phyloP scores from a whole-genome alignment of 2,797 vertebrate genomes.

The Okamejei kenojei region DNA sequence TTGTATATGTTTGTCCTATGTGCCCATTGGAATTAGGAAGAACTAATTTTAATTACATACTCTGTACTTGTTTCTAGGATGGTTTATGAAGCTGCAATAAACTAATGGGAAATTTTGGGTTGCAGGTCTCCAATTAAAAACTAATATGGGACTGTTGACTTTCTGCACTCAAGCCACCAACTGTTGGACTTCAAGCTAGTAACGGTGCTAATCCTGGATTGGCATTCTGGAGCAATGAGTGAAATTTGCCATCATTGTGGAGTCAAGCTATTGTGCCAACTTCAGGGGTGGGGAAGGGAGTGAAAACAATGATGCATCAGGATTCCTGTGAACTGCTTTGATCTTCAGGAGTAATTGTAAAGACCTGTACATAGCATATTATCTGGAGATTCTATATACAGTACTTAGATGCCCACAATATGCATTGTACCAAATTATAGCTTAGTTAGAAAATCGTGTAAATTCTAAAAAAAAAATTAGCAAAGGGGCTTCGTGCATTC shows the following conservation, averaged over 20 bases:
- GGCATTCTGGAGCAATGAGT: conserved; percentile 82
- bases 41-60: background rate
- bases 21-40: background rate
- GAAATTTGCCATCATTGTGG: conserved; percentile 80
- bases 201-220: conserved; percentile 83
- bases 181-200: conserved; percentile 70
- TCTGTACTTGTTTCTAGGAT: background rate
- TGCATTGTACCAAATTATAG: conserved; percentile 90
- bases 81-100: background rate
- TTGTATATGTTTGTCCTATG: background rate
- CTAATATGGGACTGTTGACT: conserved; percentile 83
- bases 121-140: conserved; percentile 91
- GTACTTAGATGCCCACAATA: conserved; percentile 84
- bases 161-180: conserved; percentile 93
- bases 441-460: conserved; percentile 78
- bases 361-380: conserved; percentile 98
- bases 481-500: conserved; percentile 59
- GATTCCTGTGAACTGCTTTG: conserved; percentile 97
- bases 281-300: conserved; percentile 46
- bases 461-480: conserved; percentile 69
- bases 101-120: conserved; percentile 30
- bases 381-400: conserved; percentile 98
- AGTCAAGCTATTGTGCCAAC: conserved; percentile 92
- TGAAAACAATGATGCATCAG: conserved; percentile 71
- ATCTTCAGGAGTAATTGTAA: conserved; percentile 99